A percentile compares a stretch with the other conserved stretches of the same genome.
phyloP scores from a whole-genome alignment of 2,888 invertebrate species.

The Drosophila subsilvestris region DNA sequence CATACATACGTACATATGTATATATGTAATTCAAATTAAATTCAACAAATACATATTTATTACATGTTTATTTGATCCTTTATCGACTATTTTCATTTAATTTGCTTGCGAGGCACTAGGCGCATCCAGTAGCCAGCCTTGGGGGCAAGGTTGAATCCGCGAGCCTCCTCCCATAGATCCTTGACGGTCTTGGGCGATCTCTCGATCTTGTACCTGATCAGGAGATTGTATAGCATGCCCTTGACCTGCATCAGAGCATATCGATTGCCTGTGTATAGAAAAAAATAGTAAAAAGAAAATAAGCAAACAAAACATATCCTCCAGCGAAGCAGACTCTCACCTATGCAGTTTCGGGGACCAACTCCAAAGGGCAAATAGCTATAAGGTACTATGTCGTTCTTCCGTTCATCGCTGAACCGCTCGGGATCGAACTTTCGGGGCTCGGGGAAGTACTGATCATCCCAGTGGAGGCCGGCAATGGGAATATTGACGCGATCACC shows the following conservation, averaged over 20 bases:
- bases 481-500: slow-evolving; percentile 84
- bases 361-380: slow-evolving; percentile 86
- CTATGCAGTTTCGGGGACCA: slow-evolving; percentile 87
- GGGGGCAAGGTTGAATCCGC: slow-evolving; percentile 65
- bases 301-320: no score
- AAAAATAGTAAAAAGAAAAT: no score
- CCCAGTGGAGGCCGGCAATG: slow-evolving; percentile 84
- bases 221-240: slow-evolving; percentile 70
- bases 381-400: slow-evolving; percentile 83
- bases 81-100: slow-evolving; percentile 19
- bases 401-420: slow-evolving; percentile 86
- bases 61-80: slow-evolving; percentile 66
- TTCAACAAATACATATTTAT: slow-evolving; percentile 54
- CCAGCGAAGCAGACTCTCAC: slow-evolving; percentile 69
- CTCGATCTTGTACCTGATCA: slow-evolving; percentile 68
- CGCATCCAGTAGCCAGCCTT: slow-evolving; percentile 75
- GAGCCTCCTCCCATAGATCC: slow-evolving; percentile 59
- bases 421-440: slow-evolving; percentile 86
- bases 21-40: slow-evolving; percentile 51
- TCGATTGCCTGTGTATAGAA: slow-evolving; percentile 58
- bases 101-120: slow-evolving; percentile 57
- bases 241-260: slow-evolving; percentile 78
- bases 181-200: slow-evolving; percentile 62
- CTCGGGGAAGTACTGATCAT: slow-evolving; percentile 85
- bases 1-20: not conserved